Base-by-base conservation (phyloP, 1,140 invertebrate genomes). In the Pachyrhynchus sulphureomaculatus region DNA sequence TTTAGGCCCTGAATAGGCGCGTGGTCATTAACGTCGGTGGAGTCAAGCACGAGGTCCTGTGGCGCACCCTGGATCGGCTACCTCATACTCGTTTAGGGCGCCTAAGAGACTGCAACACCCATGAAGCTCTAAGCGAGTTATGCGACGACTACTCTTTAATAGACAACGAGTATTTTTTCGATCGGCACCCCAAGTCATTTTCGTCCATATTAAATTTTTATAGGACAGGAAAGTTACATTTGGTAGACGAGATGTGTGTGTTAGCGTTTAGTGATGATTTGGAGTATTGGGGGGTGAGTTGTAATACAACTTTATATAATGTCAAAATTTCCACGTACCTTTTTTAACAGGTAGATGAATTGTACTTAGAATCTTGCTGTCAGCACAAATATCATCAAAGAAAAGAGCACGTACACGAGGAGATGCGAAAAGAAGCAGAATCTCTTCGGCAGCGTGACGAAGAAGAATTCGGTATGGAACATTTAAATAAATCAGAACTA, bases 111-210 rank as follows among this genome's bases (percentile, higher is more conserved):
- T 95, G 93, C 82, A 96, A 94, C 77, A 96, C 93, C 26, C 95
- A 98, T 81, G 95, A 98, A 75, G 86, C 92, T 62, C 92, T 98
- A 74, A 89, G 92, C 71, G 93, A 97, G 78, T 83, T 98, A 51
- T 98, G 96, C 82, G 96, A 99, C 79, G 96, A 98, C 78, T 98
- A 98, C 80, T 95, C 92, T 39, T 83, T 98, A 41, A 87, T 92
- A 66, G 93, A 97, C 80, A 98, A 98, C 84, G 96, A 99, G 82
- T 99, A 96, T 78, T 99, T 98, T 81, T 99, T 99, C 81, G 96
- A 99, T 80, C 86, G 96, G 51, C 95, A 99, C 79, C 96, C 96
- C 57, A 92, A 96, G 72, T 96, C 94, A 66, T 99, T 99, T 80
- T 93, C 91, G 80, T 96, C 94, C 62, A 96, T 99, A 65, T 83